A percentile compares a stretch with the other conserved stretches of the same genome.
phyloP scores from a whole-genome alignment of 2,888 invertebrate species.

The Cerastis leucographa region DNA sequence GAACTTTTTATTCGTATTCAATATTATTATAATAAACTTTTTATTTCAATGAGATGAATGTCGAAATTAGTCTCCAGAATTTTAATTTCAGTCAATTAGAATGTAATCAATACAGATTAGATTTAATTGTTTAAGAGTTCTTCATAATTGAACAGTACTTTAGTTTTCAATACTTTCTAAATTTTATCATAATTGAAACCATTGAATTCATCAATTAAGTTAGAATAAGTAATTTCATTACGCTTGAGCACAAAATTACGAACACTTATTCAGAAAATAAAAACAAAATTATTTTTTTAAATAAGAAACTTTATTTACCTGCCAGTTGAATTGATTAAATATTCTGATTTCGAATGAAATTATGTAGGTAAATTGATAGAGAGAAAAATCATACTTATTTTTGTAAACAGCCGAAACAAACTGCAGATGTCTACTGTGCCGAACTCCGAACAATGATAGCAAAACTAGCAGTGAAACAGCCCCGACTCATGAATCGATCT shows the following conservation, averaged over 20 bases:
- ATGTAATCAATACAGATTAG: constrained; percentile 17
- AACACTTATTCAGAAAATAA: constrained; percentile 9
- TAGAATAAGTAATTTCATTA: constrained; percentile 13
- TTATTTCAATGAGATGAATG: not conserved
- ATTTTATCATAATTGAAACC: constrained; percentile 17
- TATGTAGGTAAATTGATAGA: not conserved
- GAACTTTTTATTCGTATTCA: too few relatives aligned
- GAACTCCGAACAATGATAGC: too few relatives aligned
- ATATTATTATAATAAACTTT: not conserved
- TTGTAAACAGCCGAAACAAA: too few relatives aligned
- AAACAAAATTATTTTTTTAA: constrained; percentile 7
- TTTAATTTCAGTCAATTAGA: constrained; percentile 31
- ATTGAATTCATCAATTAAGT: constrained; percentile 29
- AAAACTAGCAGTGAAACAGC: too few relatives aligned
- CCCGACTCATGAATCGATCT: too few relatives aligned
- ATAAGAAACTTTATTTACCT: not conserved
- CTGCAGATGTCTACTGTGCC: too few relatives aligned
- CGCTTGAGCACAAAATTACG: constrained; percentile 29
- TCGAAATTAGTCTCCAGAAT: not conserved
- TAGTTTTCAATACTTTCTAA: constrained; percentile 27
- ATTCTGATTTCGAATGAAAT: constrained; percentile 1
- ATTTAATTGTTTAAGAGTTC: constrained; percentile 21
- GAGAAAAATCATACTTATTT: too few relatives aligned
- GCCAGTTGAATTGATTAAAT: not conserved
- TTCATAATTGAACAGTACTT: constrained; percentile 24